A percentile compares a stretch with the other conserved stretches of the same genome.
These are phyloP conservation scores for Netelia inedita DNA, from an alignment of 2,888 invertebrate species.

Conservation along the genomic window DNA sequence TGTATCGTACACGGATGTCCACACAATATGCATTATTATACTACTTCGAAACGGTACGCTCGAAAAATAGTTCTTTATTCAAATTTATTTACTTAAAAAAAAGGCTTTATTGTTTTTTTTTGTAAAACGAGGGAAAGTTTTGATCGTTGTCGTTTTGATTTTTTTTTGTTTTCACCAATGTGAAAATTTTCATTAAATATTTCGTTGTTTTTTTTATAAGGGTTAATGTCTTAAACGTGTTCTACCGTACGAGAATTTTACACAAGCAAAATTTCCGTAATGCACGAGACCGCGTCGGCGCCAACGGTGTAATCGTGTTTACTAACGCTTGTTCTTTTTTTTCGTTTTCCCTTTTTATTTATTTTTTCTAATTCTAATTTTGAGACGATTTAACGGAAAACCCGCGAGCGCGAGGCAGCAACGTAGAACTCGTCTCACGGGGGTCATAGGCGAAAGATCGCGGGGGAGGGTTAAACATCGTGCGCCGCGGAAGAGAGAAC, in stretches of 20 bases:
- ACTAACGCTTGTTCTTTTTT: neutral
- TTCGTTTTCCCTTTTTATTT: neutral
- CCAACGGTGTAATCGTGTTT: neutral
- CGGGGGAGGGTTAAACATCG: neutral
- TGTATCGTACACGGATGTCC: neutral
- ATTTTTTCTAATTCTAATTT: neutral
- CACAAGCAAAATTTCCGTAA: constrained; percentile 9
- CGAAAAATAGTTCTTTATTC: neutral
- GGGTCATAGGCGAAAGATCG: constrained; percentile 37
- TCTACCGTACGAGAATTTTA: constrained; percentile 32
- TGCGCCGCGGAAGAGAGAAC: neutral
- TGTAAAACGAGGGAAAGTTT: neutral
- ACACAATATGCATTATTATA: neutral
- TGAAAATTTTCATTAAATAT: neutral
- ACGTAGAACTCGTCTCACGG: neutral
- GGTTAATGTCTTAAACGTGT: constrained; percentile 4
- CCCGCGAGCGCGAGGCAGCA: neutral
- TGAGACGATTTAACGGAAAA: neutral
- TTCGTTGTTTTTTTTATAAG: neutral
- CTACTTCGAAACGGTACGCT: neutral
- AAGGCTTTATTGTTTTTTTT: neutral
- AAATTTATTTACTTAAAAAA: neutral
- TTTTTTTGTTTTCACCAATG: neutral
- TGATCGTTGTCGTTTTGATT: neutral
- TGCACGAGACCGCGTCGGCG: neutral